These are phyloP conservation scores for Callinectes sapidus DNA, from an alignment of 2,888 invertebrate species.

Conservation along the genomic window DNA sequence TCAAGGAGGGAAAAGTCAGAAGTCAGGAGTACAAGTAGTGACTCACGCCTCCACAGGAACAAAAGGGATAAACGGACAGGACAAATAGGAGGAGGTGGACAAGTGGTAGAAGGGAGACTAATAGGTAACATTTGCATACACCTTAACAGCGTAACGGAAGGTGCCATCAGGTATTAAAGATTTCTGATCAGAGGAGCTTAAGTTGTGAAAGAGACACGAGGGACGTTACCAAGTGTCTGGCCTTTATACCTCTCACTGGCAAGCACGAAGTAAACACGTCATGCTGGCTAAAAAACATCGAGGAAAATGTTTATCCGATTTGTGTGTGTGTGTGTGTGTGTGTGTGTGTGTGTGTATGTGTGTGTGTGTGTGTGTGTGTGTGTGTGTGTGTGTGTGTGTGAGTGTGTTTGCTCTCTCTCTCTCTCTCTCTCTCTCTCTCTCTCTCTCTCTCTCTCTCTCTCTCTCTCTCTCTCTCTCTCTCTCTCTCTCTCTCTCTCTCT, in stretches of 20 bases:
- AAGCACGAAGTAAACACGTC: constrained; percentile 9
- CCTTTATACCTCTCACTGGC: background rate
- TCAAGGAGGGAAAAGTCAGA: background rate
- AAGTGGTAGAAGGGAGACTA: background rate
- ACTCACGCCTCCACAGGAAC: background rate
- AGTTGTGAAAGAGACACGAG: background rate
- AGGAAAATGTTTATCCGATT: background rate
- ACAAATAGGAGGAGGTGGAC: background rate
- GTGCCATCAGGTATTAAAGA: background rate
- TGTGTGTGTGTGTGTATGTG: too few relatives aligned
- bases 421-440: constrained; percentile 25
- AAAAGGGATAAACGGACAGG: background rate
- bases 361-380: too few relatives aligned
- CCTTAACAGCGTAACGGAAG: background rate
- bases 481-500: too few relatives aligned
- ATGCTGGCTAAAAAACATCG: background rate
- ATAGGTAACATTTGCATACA: background rate
- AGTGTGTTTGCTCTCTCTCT: background rate
- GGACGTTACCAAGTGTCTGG: background rate
- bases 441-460: constrained; percentile 25
- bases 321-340: too few relatives aligned
- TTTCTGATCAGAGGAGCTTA: background rate
- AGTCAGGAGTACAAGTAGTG: background rate
- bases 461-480: constrained; percentile 21
- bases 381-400: too few relatives aligned